Conservation (phyloP, 2,888 invertebrate genomes). For the Drosophila mettleri region DNA sequence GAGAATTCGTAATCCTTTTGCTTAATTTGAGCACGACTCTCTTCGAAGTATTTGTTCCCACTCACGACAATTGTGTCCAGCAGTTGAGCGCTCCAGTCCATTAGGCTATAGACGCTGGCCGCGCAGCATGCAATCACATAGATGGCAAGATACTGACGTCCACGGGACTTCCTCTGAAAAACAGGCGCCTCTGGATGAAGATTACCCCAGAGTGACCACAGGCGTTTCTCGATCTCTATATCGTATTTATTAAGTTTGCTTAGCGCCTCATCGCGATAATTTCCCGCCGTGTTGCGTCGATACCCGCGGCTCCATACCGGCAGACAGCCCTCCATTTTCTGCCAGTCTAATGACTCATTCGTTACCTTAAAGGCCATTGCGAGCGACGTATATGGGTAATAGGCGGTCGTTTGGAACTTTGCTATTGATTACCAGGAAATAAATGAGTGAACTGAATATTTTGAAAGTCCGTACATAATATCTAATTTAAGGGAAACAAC, state of each 20-base stretch:
- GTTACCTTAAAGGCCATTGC: background rate
- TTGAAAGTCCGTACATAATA: background rate
- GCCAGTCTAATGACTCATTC: slow-evolving; percentile 80
- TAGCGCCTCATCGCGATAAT: slow-evolving; percentile 69
- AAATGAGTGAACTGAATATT: background rate
- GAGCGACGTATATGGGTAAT: too few species aligned
- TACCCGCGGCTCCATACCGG: slow-evolving; percentile 83
- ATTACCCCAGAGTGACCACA: slow-evolving; percentile 89
- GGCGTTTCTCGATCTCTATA: slow-evolving; percentile 88
- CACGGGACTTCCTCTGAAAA: slow-evolving; percentile 86
- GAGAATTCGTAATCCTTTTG: slow-evolving; percentile 87
- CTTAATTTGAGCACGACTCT: slow-evolving; percentile 85
- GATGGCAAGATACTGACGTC: slow-evolving; percentile 88
- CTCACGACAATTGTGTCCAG: slow-evolving; percentile 87
- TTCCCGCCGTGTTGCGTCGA: slow-evolving; percentile 74
- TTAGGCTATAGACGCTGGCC: slow-evolving; percentile 87
- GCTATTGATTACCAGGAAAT: background rate
- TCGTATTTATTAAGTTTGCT: slow-evolving; percentile 87
- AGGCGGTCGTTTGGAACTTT: slow-evolving; percentile 5
- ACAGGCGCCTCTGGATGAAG: slow-evolving; percentile 87
- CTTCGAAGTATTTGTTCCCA: slow-evolving; percentile 87
- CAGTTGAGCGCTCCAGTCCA: slow-evolving; percentile 88
- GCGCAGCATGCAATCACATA: slow-evolving; percentile 87
- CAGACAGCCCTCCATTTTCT: slow-evolving; percentile 76
- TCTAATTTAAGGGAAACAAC: background rate